Conservation (phyloP, 2,113 vertebrate species). For the Corydoras sp. region DNA sequence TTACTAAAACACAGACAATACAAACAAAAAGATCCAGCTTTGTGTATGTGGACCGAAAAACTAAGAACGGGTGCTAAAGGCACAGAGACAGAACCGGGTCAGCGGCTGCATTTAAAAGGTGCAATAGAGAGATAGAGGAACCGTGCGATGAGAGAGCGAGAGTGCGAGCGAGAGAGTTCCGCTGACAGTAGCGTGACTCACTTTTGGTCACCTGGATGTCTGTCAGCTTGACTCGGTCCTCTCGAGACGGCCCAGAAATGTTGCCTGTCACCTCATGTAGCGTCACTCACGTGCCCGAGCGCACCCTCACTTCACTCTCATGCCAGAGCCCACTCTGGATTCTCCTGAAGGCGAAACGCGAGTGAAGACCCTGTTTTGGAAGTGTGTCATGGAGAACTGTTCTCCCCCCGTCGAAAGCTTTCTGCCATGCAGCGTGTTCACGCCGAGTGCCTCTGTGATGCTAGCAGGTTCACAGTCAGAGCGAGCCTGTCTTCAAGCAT, state of each 20-base stretch:
- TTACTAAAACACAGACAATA: neutral
- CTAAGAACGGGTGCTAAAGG: neutral
- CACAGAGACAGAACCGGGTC: conserved; percentile 9
- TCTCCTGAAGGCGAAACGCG: conserved; percentile 21
- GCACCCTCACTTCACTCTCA: conserved; percentile 1
- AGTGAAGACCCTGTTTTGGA: conserved; percentile 18
- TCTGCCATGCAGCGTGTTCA: conserved; percentile 24
- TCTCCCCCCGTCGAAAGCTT: conserved; percentile 18
- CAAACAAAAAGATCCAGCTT: conserved; percentile 7
- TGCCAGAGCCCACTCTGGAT: conserved; percentile 14
- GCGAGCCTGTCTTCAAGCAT: conserved; percentile 22
- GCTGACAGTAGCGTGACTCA: conserved; percentile 27
- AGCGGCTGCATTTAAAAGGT: neutral
- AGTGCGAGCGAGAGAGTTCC: neutral
- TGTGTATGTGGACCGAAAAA: conserved; percentile 2
- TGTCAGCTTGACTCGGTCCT: conserved; percentile 35
- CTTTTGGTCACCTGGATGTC: conserved; percentile 28
- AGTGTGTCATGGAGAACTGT: conserved; percentile 24
- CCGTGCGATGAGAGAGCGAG: neutral
- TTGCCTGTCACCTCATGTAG: conserved; percentile 54
- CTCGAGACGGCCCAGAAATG: conserved; percentile 47
- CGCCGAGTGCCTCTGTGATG: conserved; percentile 14
- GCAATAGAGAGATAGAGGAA: conserved; percentile 3
- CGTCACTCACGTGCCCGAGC: conserved; percentile 36
- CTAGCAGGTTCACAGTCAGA: conserved; percentile 17